Percentiles rank a stretch among this genome's conserved stretches.
These are phyloP conservation scores for Chamaea fasciata DNA, from an alignment of 2,113 vertebrate genomes.

Conservation along the genomic window DNA sequence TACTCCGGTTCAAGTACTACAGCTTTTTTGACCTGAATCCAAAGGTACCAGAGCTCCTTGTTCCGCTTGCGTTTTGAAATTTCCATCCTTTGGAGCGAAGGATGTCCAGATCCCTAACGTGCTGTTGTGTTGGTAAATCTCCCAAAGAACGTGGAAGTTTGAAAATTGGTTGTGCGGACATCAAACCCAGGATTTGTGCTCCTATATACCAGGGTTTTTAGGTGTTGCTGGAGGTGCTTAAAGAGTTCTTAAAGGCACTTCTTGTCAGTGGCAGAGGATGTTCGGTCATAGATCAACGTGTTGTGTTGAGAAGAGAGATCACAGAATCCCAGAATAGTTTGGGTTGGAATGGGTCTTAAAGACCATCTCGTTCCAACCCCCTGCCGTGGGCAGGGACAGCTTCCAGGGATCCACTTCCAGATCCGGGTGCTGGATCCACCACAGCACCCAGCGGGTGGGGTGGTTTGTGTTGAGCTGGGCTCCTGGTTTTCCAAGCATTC, in stretches of 20 bases:
- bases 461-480: background rate
- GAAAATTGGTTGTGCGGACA: background rate
- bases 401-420: background rate
- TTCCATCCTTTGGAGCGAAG: background rate
- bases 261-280: background rate
- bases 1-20: constrained; percentile 98
- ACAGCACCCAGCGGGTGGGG: accelerated
- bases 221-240: background rate
- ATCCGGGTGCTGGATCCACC: too few relatives aligned
- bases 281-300: accelerated
- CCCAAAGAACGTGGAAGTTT: background rate
- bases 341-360: background rate
- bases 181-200: background rate
- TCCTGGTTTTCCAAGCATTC: accelerated
- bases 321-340: background rate
- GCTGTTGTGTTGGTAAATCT: background rate
- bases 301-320: background rate
- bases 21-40: constrained; percentile 99
- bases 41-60: constrained; percentile 79
- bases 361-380: background rate
- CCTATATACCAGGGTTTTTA: accelerated
- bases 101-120: accelerated
- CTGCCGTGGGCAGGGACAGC: background rate
- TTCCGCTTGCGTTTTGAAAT: background rate
- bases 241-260: background rate